Percentiles rank a stretch among this genome's conserved stretches.
These are phyloP conservation scores for Struthio camelus DNA, from an alignment of 2,113 vertebrate species.

Conservation along the genomic window DNA sequence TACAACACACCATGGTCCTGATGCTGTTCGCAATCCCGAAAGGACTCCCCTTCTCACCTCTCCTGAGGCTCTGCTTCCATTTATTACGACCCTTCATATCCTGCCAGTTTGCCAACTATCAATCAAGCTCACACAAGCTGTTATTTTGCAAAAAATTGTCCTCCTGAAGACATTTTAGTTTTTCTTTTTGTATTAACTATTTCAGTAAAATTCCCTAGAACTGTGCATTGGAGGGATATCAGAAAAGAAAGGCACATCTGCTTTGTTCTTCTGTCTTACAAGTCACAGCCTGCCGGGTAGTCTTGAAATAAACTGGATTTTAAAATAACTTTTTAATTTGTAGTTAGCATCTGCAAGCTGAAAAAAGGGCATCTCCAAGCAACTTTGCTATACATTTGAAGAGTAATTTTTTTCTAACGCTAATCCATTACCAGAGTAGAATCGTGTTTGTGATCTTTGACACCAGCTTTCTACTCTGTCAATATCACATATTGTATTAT, in stretches of 20 bases:
- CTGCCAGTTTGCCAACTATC: neutral
- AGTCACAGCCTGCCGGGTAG: neutral
- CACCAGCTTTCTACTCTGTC: neutral
- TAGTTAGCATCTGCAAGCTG: neutral
- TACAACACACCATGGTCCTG: neutral
- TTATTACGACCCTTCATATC: neutral
- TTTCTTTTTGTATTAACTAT: neutral
- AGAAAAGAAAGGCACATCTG: neutral
- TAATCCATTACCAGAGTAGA: neutral
- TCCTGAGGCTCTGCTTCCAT: neutral
- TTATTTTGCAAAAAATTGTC: neutral
- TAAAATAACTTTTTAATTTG: neutral
- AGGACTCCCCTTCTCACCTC: neutral
- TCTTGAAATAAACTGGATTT: neutral
- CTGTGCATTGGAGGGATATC: neutral
- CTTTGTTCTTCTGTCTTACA: neutral
- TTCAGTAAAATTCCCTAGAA: neutral
- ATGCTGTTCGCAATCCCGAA: neutral
- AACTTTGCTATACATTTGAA: neutral
- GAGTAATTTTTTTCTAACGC: neutral
- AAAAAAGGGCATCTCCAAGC: conserved; percentile 4
- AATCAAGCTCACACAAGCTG: neutral
- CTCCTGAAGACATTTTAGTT: neutral
- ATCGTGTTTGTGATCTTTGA: neutral
- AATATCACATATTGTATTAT: neutral